phyloP scores from a whole-genome alignment of 1,140 invertebrate species.

The Diorhabda carinulata region DNA sequence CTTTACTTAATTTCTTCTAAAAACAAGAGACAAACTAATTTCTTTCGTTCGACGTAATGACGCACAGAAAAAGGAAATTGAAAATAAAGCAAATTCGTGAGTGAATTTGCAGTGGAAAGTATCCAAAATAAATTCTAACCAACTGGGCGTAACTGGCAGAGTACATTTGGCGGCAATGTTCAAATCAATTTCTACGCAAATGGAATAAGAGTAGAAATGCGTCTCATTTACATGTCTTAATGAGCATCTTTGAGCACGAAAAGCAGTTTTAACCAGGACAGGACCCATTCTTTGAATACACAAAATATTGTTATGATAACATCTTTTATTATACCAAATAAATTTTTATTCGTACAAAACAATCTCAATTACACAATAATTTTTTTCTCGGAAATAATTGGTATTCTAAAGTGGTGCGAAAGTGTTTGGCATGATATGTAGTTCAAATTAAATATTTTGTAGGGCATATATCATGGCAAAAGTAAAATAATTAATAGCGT shows the following conservation, averaged over 20 bases:
- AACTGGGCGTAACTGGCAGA: not conserved
- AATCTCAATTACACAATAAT: too few species aligned
- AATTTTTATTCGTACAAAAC: too few species aligned
- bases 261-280: not conserved
- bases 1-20: too few species aligned
- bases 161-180: slow-evolving; percentile 2
- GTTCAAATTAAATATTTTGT: slow-evolving; percentile 1
- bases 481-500: not conserved
- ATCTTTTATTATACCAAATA: not conserved
- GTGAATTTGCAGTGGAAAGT: too few species aligned
- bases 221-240: slow-evolving; percentile 12
- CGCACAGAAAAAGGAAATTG: too few species aligned
- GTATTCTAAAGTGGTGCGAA: too few species aligned
- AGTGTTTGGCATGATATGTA: not conserved
- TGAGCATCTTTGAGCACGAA: slow-evolving; percentile 8
- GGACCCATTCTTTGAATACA: not conserved
- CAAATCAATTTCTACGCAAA: slow-evolving; percentile 3
- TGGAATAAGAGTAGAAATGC: slow-evolving; percentile 6
- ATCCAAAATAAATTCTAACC: too few species aligned
- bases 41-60: too few species aligned
- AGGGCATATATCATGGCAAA: slow-evolving; percentile 5
- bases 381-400: too few species aligned
- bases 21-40: too few species aligned
- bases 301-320: not conserved
- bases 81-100: too few species aligned